Evolutionary conservation across 2,888 invertebrate genomes (phyloP).

Genomic region (Linyphia triangularis): DNA sequence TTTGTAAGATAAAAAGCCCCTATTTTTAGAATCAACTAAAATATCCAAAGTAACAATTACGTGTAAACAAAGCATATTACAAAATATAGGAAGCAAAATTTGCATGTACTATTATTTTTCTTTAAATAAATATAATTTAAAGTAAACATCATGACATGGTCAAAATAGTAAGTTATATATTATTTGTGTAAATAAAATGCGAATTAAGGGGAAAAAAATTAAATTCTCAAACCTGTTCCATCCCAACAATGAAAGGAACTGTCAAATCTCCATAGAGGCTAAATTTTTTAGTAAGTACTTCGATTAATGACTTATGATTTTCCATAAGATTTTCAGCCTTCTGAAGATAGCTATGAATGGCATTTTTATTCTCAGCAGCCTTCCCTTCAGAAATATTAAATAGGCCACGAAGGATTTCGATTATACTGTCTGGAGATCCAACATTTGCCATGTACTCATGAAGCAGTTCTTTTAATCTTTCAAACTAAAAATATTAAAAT

Average conservation of each 20-base stretch:
- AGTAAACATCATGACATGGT: no score
- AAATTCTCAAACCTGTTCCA: slow-evolving; percentile 83
- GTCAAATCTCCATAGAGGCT: slow-evolving; percentile 89
- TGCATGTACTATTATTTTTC: no score
- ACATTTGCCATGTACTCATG: slow-evolving; percentile 72
- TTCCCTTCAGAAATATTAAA: background rate
- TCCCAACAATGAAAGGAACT: slow-evolving; percentile 85
- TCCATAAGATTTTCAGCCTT: slow-evolving; percentile 49
- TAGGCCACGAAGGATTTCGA: slow-evolving; percentile 41
- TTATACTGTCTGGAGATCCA: slow-evolving; percentile 68
- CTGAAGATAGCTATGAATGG: background rate
- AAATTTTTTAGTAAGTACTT: slow-evolving; percentile 78
- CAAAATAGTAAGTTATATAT: no score
- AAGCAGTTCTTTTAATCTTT: slow-evolving; percentile 81
- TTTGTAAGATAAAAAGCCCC: no score
- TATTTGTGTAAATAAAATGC: background rate
- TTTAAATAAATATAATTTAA: no score
- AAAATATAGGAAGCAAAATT: no score
- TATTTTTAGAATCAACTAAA: no score
- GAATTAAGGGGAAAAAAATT: background rate
- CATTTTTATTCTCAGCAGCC: background rate
- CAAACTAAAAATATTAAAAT: slow-evolving; percentile 76
- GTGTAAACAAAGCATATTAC: no score
- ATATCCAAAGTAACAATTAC: no score
- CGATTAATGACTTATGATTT: slow-evolving; percentile 79